Percentiles rank a stretch among this genome's conserved stretches.
These are phyloP conservation scores for Siphonodentalium dalli DNA, from an alignment of 2,888 invertebrate genomes.

Conservation along the genomic window DNA sequence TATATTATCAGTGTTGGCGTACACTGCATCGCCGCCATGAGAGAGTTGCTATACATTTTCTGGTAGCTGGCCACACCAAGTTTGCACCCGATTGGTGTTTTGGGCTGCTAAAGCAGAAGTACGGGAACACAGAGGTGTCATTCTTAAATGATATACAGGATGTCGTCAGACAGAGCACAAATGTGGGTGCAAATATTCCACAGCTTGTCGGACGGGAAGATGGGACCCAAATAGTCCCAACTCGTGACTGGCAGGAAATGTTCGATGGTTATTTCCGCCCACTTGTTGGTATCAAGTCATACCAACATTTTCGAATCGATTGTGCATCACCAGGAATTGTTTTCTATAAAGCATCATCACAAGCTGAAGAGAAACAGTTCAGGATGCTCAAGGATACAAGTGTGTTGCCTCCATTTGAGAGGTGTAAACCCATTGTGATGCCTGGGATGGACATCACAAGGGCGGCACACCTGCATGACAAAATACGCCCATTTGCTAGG, in stretches of 20 bases:
- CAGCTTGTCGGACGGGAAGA: conserved; percentile 20
- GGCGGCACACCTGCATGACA: too few species aligned
- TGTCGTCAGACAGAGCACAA: conserved; percentile 18
- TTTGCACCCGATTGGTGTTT: conserved; percentile 31
- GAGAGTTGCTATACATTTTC: conserved; percentile 9
- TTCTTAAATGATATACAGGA: conserved; percentile 10
- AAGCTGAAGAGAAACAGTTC: too few species aligned
- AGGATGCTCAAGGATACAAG: too few species aligned
- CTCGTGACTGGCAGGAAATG: conserved; percentile 22
- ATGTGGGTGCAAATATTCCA: conserved; percentile 15
- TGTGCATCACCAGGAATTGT: too few species aligned
- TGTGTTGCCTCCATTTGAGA: too few species aligned
- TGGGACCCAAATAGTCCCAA: conserved; percentile 12
- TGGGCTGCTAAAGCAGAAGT: conserved; percentile 22
- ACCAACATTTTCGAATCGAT: conserved; percentile 24
- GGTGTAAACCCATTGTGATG: too few species aligned
- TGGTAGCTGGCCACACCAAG: conserved; percentile 25
- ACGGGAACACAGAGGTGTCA: conserved; percentile 2
- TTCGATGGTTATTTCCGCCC: conserved; percentile 6
- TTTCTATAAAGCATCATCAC: too few species aligned
- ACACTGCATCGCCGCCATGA: conserved; percentile 1
- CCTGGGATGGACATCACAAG: too few species aligned
- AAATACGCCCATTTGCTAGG: too few species aligned
- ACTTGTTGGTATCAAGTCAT: conserved; percentile 18
- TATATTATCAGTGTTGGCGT: conserved; percentile 23